Evolutionary conservation across 2,113 vertebrate genomes (phyloP).

Genomic region (Galemys pyrenaicus): DNA sequence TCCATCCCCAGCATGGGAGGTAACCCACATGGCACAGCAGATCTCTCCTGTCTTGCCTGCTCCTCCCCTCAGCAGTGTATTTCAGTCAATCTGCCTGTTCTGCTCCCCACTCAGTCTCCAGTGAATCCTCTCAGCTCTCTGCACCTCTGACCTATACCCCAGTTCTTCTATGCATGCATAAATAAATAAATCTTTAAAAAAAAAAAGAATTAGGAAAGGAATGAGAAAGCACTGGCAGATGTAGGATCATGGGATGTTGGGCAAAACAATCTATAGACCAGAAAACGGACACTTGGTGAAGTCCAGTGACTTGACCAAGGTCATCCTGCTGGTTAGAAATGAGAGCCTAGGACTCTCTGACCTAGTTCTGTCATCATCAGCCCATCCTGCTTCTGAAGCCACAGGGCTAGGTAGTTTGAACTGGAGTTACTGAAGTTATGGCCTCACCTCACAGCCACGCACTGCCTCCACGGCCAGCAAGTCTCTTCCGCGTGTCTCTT

Average conservation of each 20-base stretch:
- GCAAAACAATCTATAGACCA: background rate
- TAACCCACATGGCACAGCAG: no score
- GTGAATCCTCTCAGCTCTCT: no score
- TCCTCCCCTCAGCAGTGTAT: no score
- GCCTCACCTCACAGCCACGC: slow-evolving; percentile 90
- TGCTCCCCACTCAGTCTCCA: no score
- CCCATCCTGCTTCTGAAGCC: background rate
- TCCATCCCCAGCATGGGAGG: no score
- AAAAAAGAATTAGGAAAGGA: background rate
- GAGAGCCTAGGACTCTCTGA: background rate
- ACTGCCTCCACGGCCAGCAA: slow-evolving; percentile 93
- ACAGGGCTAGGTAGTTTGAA: background rate
- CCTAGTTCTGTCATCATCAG: background rate
- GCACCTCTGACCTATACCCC: no score
- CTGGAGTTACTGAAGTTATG: background rate
- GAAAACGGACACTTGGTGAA: background rate
- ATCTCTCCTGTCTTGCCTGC: no score
- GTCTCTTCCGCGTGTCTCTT: slow-evolving; percentile 91
- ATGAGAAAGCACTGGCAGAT: background rate
- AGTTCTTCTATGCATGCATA: no score
- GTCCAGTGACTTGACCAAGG: background rate
- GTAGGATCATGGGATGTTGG: background rate
- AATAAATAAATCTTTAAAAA: no score
- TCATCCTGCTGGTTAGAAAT: background rate
- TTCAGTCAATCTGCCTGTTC: no score